Percentiles rank a stretch among this genome's conserved stretches.
Evolutionary conservation across 2,797 vertebrate species (phyloP).

Genomic region (Coilia nasus): DNA sequence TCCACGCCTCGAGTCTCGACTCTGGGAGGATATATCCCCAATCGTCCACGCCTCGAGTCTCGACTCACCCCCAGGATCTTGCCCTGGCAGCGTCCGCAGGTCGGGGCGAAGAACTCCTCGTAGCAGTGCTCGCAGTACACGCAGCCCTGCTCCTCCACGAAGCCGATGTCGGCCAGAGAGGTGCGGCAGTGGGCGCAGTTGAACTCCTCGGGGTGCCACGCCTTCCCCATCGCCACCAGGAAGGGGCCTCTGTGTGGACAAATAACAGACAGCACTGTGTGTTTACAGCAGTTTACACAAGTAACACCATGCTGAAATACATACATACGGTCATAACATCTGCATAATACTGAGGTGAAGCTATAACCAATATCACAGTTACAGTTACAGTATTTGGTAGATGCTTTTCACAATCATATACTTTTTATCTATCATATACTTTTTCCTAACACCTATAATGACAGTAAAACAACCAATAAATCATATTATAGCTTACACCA

Average conservation of each 20-base stretch:
- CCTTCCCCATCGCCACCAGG: slow-evolving; percentile 94
- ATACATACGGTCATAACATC: no score
- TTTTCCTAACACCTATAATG: no score
- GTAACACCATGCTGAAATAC: no score
- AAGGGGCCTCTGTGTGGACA: slow-evolving; percentile 85
- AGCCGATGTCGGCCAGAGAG: slow-evolving; percentile 88
- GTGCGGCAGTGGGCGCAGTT: slow-evolving; percentile 89
- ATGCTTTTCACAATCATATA: no score
- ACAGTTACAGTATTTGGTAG: no score
- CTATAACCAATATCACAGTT: no score
- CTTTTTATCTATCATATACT: no score
- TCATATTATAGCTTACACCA: no score
- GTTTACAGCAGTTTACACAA: neutral
- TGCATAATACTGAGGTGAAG: no score
- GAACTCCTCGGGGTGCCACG: slow-evolving; percentile 98
- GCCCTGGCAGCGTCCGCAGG: slow-evolving; percentile 85
- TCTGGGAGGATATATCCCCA: neutral
- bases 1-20: slow-evolving; percentile 30
- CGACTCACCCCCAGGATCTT: slow-evolving; percentile 95
- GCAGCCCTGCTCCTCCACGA: slow-evolving; percentile 90
- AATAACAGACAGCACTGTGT: neutral
- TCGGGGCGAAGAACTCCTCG: slow-evolving; percentile 92
- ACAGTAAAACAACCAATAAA: no score
- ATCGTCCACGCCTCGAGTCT: neutral
- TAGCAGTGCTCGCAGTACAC: slow-evolving; percentile 93